A percentile compares a stretch with the other conserved stretches of the same genome.
phyloP scores from a whole-genome alignment of 2,113 vertebrate species.

The Pica pica region DNA sequence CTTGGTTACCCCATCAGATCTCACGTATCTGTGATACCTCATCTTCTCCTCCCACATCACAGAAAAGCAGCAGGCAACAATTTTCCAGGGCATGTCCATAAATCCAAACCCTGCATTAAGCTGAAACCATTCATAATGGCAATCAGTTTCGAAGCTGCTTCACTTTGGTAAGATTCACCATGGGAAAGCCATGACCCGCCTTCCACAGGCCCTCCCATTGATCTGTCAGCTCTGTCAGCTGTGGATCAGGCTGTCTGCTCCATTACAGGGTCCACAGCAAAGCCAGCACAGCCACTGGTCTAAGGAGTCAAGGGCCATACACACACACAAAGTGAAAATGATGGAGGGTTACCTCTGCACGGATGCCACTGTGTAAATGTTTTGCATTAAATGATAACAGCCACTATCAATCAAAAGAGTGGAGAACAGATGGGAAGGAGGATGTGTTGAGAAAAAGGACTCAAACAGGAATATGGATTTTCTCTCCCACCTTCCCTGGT shows the following conservation, averaged over 20 bases:
- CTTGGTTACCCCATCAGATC: not conserved
- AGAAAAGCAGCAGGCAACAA: not conserved
- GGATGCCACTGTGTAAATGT: not conserved
- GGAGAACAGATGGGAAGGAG: constrained; percentile 14
- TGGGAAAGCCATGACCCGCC: not conserved
- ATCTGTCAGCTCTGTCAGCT: not conserved
- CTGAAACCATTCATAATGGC: not conserved
- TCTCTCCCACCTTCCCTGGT: not conserved
- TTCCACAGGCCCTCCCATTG: not conserved
- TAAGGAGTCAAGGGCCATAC: not conserved
- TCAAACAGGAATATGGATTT: not conserved
- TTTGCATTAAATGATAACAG: not conserved
- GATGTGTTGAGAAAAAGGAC: not conserved
- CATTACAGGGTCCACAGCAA: not conserved
- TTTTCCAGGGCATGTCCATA: not conserved
- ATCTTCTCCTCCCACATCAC: not conserved
- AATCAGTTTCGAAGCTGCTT: not conserved
- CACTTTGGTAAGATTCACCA: not conserved
- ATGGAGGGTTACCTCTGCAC: not conserved
- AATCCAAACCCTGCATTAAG: not conserved
- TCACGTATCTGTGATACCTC: not conserved
- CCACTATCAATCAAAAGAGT: not conserved
- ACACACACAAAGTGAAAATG: not conserved
- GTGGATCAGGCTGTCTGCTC: not conserved
- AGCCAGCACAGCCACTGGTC: not conserved